Evolutionary conservation across 2,888 invertebrate species (phyloP).

Genomic region (Leucophora obtusa): DNA sequence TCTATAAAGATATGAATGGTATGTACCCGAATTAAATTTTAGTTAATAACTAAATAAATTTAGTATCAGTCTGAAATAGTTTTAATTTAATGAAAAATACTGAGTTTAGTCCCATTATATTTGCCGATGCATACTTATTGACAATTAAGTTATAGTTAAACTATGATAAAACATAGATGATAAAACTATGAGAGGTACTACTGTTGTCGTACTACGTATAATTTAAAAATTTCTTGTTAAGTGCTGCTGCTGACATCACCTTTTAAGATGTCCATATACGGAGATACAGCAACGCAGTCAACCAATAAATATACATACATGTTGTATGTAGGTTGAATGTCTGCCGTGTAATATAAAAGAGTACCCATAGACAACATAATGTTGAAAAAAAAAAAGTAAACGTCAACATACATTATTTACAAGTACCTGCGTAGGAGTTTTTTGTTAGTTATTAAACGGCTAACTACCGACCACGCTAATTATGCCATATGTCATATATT

Average conservation of each 20-base stretch:
- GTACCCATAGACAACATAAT: slow-evolving; percentile 19
- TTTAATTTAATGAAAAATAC: too few relatives aligned
- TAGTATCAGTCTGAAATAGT: too few relatives aligned
- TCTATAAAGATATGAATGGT: too few relatives aligned
- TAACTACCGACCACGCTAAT: not conserved
- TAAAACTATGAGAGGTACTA: not conserved
- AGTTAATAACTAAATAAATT: too few relatives aligned
- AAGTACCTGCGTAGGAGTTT: slow-evolving; percentile 27
- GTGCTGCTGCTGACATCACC: slow-evolving; percentile 49
- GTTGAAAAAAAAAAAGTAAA: slow-evolving; percentile 19
- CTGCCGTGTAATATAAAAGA: not conserved
- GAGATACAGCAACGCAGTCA: slow-evolving; percentile 25
- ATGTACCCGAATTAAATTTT: too few relatives aligned
- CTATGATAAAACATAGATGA: not conserved
- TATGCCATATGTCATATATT: slow-evolving; percentile 27
- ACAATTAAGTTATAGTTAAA: not conserved
- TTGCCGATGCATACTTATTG: not conserved
- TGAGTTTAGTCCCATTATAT: not conserved
- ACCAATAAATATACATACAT: slow-evolving; percentile 10
- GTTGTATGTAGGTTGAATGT: slow-evolving; percentile 23
- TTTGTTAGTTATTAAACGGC: not conserved
- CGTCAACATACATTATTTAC: slow-evolving; percentile 17
- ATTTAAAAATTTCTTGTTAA: slow-evolving; percentile 2
- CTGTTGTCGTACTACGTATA: not conserved
- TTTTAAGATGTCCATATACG: slow-evolving; percentile 43